Percentiles rank a stretch among this genome's conserved stretches.
phyloP scores from a whole-genome alignment of 2,888 invertebrate genomes.

The Parasteatoda lunata region DNA sequence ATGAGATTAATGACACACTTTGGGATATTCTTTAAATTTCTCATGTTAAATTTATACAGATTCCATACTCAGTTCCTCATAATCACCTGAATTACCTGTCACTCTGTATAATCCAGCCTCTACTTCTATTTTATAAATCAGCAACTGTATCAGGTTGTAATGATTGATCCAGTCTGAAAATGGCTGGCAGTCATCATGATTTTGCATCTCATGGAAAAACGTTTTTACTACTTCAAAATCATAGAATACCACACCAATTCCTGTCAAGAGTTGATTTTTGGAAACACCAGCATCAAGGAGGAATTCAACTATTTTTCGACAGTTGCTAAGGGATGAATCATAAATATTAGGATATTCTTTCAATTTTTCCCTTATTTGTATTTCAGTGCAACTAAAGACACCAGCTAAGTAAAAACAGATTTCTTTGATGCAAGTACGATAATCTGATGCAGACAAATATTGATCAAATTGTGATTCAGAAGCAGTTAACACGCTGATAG shows the following conservation, averaged over 20 bases:
- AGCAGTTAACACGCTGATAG: conserved; percentile 23
- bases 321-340: conserved; percentile 11
- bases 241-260: conserved; percentile 42
- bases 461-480: conserved; percentile 29
- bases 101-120: neutral
- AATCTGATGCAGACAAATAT: conserved; percentile 1
- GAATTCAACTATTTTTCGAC: conserved; percentile 30
- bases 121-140: conserved; percentile 46
- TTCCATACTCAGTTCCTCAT: too few species aligned
- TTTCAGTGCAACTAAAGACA: neutral
- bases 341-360: conserved; percentile 2
- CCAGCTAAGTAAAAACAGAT: conserved; percentile 22
- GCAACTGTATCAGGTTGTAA: conserved; percentile 45
- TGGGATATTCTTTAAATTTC: too few species aligned
- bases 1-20: too few species aligned
- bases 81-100: too few species aligned
- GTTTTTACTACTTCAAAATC: conserved; percentile 24
- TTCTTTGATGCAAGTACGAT: conserved; percentile 1
- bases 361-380: conserved; percentile 10
- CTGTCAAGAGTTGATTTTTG: conserved; percentile 42
- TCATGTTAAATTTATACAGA: too few species aligned
- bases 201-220: conserved; percentile 18
- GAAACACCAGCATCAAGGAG: conserved; percentile 32
- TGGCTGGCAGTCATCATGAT: conserved; percentile 17
- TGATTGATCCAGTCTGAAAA: conserved; percentile 41